Percentiles rank a stretch among this genome's conserved stretches.
phyloP scores from a whole-genome alignment of 2,113 vertebrate genomes.

The Hystrix cristata region DNA sequence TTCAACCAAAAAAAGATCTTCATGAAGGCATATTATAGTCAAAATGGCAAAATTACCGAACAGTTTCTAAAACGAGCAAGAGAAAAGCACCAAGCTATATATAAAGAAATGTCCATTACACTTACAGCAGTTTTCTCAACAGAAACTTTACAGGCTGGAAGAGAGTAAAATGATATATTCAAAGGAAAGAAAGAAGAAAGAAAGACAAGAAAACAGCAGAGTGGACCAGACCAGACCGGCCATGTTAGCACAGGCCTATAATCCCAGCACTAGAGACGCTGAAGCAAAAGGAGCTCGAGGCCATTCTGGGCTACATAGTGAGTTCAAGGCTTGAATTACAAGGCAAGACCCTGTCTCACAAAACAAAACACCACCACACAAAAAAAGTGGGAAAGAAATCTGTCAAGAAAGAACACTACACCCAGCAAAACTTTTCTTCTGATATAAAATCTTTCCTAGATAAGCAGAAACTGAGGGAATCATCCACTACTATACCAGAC shows the following conservation, averaged over 20 bases:
- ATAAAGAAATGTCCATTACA: neutral
- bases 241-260: too few relatives aligned
- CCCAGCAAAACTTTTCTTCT: neutral
- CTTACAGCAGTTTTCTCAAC: neutral
- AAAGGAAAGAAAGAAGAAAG: too few relatives aligned
- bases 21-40: neutral
- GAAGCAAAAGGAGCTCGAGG: too few relatives aligned
- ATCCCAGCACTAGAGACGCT: too few relatives aligned
- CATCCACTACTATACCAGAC: too few relatives aligned
- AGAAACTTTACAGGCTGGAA: neutral
- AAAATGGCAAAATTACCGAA: neutral
- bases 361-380: too few relatives aligned
- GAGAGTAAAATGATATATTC: neutral
- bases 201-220: too few relatives aligned
- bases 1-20: neutral
- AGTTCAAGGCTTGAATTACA: too few relatives aligned
- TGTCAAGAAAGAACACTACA: neutral
- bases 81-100: neutral
- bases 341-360: too few relatives aligned
- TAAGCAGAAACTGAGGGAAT: neutral
- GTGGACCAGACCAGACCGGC: too few relatives aligned
- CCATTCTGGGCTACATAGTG: too few relatives aligned
- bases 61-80: neutral
- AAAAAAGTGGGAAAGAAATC: too few relatives aligned
- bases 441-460: neutral